Conservation (phyloP, 2,797 vertebrate genomes). For the Microctenopoma stevenorrisi region DNA sequence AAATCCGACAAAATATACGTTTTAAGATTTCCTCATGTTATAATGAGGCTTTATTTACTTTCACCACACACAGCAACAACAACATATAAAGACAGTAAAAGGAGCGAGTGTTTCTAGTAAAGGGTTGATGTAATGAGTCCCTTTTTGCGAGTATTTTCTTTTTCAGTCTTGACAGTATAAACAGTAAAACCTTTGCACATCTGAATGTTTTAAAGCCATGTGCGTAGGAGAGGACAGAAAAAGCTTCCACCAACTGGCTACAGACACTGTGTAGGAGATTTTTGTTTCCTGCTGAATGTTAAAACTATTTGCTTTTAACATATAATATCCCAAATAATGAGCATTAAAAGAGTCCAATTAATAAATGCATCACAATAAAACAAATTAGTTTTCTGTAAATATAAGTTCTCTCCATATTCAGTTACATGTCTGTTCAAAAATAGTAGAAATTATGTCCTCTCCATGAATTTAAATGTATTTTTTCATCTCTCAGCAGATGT, state of each 20-base stretch:
- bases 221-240: slow-evolving; percentile 75
- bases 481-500: neutral
- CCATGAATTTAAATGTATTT: neutral
- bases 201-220: slow-evolving; percentile 60
- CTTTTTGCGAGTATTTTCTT: slow-evolving; percentile 11
- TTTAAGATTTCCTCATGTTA: slow-evolving; percentile 14
- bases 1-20: slow-evolving; percentile 29
- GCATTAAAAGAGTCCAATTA: neutral
- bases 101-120: neutral
- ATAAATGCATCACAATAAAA: neutral
- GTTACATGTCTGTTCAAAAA: neutral
- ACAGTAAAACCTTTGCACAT: slow-evolving; percentile 61
- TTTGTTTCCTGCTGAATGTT: slow-evolving; percentile 65
- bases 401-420: slow-evolving; percentile 5
- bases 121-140: neutral
- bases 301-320: slow-evolving; percentile 43
- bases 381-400: neutral
- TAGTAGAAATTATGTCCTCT: slow-evolving; percentile 5
- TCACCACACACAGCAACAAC: neutral
- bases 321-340: slow-evolving; percentile 13
- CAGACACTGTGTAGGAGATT: slow-evolving; percentile 72
- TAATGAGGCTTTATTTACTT: slow-evolving; percentile 2
- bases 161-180: slow-evolving; percentile 32
- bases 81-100: neutral
- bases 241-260: slow-evolving; percentile 66